These are phyloP conservation scores for Cyclopterus lumpus DNA, from an alignment of 2,797 vertebrate genomes.

Conservation along the genomic window DNA sequence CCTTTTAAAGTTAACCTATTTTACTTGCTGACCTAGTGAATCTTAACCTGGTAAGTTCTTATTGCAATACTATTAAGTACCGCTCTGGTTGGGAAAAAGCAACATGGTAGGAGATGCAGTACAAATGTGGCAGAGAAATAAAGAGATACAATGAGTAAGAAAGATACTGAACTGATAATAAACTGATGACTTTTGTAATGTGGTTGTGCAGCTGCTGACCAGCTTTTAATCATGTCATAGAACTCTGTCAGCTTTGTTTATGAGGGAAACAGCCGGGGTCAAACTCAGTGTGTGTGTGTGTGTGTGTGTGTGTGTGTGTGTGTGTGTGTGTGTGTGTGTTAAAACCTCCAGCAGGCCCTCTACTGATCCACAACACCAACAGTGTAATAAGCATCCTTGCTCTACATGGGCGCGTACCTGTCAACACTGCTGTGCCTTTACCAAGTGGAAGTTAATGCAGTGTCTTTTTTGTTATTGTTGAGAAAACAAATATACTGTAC, in stretches of 20 bases:
- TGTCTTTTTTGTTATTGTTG: constrained; percentile 1
- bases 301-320: neutral
- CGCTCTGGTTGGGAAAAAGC: neutral
- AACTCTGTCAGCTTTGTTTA: constrained; percentile 41
- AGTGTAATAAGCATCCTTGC: neutral
- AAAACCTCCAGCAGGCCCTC: too few relatives aligned
- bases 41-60: neutral
- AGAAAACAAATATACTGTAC: neutral
- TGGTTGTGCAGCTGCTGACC: constrained; percentile 35
- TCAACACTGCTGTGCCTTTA: constrained; percentile 4
- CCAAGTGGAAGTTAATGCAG: neutral
- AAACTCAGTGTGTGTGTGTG: constrained; percentile 12
- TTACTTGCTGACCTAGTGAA: neutral
- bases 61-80: neutral
- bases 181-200: constrained; percentile 30
- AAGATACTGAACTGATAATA: constrained; percentile 14
- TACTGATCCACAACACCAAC: neutral
- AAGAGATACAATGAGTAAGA: neutral
- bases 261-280: constrained; percentile 23
- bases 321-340: neutral
- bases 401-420: neutral
- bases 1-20: neutral
- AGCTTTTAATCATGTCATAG: constrained; percentile 14
- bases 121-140: neutral
- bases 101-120: neutral